Conservation (phyloP, 2,797 vertebrate species). For the Odontamblyopus rebecca region DNA sequence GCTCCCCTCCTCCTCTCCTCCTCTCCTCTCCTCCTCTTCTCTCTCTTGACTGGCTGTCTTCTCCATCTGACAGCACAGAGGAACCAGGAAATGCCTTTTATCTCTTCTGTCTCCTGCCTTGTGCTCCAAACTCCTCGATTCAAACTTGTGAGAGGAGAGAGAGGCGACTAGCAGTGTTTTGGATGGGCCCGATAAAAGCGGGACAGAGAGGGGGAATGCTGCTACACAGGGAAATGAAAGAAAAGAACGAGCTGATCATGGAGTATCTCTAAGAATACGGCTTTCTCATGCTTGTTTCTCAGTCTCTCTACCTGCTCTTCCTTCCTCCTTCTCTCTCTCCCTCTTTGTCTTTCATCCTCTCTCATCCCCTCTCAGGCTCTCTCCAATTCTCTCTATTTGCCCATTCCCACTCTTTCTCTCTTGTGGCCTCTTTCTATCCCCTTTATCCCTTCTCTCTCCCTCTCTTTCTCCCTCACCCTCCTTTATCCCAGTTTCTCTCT, state of each 20-base stretch:
- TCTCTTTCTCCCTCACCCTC: neutral
- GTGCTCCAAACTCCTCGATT: conserved; percentile 73
- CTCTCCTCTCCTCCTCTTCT: too few relatives aligned
- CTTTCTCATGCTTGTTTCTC: conserved; percentile 15
- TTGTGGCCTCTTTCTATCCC: neutral
- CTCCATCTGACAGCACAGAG: conserved; percentile 68
- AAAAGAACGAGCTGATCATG: conserved; percentile 56
- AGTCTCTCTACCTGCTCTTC: neutral
- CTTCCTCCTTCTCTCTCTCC: neutral
- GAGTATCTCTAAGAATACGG: conserved; percentile 64
- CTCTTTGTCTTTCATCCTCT: neutral
- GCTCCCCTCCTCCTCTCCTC: too few relatives aligned
- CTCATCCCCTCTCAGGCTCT: neutral
- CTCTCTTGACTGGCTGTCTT: conserved; percentile 71
- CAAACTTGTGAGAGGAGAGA: conserved; percentile 54
- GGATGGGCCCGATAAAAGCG: conserved; percentile 56
- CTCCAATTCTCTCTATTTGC: too few relatives aligned
- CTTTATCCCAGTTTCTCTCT: neutral
- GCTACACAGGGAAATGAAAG: conserved; percentile 65
- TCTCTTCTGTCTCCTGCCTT: conserved; percentile 77
- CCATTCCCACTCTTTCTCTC: neutral
- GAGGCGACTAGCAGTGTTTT: neutral
- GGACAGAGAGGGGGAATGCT: conserved; percentile 61
- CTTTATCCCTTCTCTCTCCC: neutral
- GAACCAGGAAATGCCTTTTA: conserved; percentile 77